Evolutionary conservation across 2,113 vertebrate species (phyloP), one percentile per base, ranked within the genome.

Genomic region (Seriola dumerili): DNA sequence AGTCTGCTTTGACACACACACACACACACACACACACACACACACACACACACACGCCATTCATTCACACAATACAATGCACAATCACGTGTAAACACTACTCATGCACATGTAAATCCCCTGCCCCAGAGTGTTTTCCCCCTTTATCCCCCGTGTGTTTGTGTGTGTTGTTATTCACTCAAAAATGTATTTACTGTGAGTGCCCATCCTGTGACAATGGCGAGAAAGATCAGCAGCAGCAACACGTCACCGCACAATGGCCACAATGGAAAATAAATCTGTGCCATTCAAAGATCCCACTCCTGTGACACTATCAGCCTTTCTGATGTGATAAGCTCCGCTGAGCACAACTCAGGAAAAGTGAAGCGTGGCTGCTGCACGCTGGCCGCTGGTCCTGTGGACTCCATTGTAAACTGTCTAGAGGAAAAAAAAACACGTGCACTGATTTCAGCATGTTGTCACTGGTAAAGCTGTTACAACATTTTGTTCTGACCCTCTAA

Each of bases 201-300:
- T 23, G 48, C 44, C 65, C 61, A 58, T 63, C 57, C 44, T 61
- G 63, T 67, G 34, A 5, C 63, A 73, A 63, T 23, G 54, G 76
- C 68, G n/a, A 77, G 25, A 54, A 50, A 72, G 83, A 69, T 16
- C 38, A 36, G 69, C 61, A 48, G 69, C 48, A 55, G 69, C 48
- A 83, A 68, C 78, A 62, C 40, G 34, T 62, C 83, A 78, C 52
- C 8, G 21, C 65, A 44, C 67, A 25, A 17, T n/a, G 59, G 79
- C 64, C 80, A 65, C 86, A 72, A 75, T 50, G 68, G 75, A 48
- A 85, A 85, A 82, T 65, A 83, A 89, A 92, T 87, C 55, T 86
- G 66, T 59, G 73, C 54, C 74, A 59, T 64, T 83, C 58, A 82
- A 70, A 87, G 4, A 21, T 13, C 32, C 57, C 34, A n/a, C 74